phyloP scores from a whole-genome alignment of 1,140 invertebrate genomes.

The Marisa cornuarietis region DNA sequence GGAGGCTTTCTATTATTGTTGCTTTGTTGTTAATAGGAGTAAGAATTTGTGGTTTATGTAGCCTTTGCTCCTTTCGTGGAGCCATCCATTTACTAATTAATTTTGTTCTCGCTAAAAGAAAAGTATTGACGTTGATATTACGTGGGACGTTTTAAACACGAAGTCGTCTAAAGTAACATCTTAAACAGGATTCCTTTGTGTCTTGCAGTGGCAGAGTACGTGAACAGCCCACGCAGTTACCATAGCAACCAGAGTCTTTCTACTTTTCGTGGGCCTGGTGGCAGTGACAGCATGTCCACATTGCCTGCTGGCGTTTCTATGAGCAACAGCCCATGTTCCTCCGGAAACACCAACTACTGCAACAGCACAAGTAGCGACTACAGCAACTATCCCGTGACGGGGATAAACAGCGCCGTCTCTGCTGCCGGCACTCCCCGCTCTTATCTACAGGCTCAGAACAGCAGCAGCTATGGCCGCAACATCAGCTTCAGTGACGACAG shows the following conservation, averaged over 20 bases:
- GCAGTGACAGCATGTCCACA: not conserved
- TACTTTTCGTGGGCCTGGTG: not conserved
- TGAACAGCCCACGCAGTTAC: constrained; percentile 14
- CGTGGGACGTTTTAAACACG: not conserved
- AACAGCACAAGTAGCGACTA: not conserved
- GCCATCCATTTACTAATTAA: too few relatives aligned
- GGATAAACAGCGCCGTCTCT: constrained; percentile 13
- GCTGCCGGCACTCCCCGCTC: not conserved
- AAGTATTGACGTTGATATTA: not conserved
- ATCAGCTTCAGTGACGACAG: constrained; percentile 62
- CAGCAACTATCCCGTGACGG: too few relatives aligned
- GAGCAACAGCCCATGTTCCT: constrained; percentile 1
- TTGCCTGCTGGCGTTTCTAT: not conserved
- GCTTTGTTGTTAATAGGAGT: too few relatives aligned
- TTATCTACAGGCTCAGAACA: constrained; percentile 4
- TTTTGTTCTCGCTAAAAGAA: too few relatives aligned
- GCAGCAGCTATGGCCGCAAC: constrained; percentile 43
- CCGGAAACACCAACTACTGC: not conserved
- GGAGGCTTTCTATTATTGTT: too few relatives aligned
- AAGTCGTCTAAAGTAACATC: too few relatives aligned
- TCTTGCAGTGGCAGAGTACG: not conserved
- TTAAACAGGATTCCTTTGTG: not conserved
- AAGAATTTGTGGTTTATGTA: too few relatives aligned
- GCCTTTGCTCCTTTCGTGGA: too few relatives aligned
- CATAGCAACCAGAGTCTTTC: constrained; percentile 15